Conservation (phyloP, 35 echinoderm and acorn worm genomes). For the Heliocidaris erythrogramma region DNA sequence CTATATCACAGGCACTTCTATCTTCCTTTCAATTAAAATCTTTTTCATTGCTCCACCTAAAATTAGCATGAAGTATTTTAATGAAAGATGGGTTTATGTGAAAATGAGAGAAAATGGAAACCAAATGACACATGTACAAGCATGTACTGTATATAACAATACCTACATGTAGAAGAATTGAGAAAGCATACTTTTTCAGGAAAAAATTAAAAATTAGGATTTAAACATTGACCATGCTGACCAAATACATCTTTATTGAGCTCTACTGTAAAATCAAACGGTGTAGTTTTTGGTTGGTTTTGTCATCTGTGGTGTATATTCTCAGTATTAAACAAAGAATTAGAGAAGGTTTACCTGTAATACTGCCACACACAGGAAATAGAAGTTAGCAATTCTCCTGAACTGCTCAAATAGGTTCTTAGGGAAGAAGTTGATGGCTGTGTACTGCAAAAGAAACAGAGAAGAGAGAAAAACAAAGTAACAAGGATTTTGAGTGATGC, state of each 20-base stretch:
- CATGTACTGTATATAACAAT: too few relatives aligned
- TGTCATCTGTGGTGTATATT: not conserved
- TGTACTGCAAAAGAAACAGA: conserved; percentile 78
- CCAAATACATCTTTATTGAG: too few relatives aligned
- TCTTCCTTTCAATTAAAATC: too few relatives aligned
- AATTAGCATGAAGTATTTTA: not conserved
- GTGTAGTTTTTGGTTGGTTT: too few relatives aligned
- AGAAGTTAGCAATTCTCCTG: conserved; percentile 99
- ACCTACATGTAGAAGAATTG: too few relatives aligned
- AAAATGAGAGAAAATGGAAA: not conserved
- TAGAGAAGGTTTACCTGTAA: conserved; percentile 72
- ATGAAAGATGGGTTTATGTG: not conserved
- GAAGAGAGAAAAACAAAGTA: conserved; percentile 11
- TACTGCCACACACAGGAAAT: conserved; percentile 86
- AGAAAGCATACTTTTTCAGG: too few relatives aligned
- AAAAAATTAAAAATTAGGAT: too few relatives aligned
- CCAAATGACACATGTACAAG: not conserved
- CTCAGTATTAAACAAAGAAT: not conserved
- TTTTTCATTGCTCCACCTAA: too few relatives aligned
- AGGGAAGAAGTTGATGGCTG: conserved; percentile 85
- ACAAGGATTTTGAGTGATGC: not conserved
- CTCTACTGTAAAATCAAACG: too few relatives aligned
- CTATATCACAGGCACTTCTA: too few relatives aligned
- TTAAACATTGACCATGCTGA: too few relatives aligned
- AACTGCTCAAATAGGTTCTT: conserved; percentile 99